Evolutionary conservation across 37 sponge, comb jelly and placozoan genomes (phyloP).

Genomic region (Aplysina aerophoba): DNA sequence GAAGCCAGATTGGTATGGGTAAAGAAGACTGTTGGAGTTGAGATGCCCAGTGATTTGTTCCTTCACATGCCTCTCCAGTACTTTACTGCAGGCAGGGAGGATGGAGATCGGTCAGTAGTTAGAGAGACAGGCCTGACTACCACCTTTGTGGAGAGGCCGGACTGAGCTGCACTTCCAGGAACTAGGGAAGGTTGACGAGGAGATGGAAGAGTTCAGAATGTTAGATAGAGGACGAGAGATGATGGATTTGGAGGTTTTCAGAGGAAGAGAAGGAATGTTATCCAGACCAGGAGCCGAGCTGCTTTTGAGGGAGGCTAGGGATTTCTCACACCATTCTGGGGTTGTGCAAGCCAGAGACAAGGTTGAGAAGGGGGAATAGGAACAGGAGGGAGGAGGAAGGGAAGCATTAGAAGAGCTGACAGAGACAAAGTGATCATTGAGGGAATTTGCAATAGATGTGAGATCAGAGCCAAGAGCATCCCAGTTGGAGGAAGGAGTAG

Average conservation of each 20-base stretch:
- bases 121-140: background rate
- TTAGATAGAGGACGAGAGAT: background rate
- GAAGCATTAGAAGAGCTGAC: background rate
- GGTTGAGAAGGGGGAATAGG: background rate
- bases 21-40: background rate
- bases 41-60: background rate
- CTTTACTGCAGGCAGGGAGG: conserved; percentile 1
- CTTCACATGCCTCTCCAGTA: background rate
- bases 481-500: background rate
- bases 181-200: background rate
- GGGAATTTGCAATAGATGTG: background rate
- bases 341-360: background rate
- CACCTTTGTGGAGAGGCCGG: conserved; percentile 21
- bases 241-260: background rate
- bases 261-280: background rate
- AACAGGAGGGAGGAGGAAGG: background rate
- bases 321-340: conserved; percentile 1
- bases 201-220: too few species aligned
- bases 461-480: background rate
- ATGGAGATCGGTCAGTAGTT: conserved; percentile 8
- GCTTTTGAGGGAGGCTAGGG: background rate
- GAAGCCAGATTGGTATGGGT: conserved; percentile 2
- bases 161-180: background rate
- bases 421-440: background rate
- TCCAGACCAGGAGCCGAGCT: background rate